Evolutionary conservation across 2,113 vertebrate species (phyloP).

Genomic region (Oreochromis aureus): DNA sequence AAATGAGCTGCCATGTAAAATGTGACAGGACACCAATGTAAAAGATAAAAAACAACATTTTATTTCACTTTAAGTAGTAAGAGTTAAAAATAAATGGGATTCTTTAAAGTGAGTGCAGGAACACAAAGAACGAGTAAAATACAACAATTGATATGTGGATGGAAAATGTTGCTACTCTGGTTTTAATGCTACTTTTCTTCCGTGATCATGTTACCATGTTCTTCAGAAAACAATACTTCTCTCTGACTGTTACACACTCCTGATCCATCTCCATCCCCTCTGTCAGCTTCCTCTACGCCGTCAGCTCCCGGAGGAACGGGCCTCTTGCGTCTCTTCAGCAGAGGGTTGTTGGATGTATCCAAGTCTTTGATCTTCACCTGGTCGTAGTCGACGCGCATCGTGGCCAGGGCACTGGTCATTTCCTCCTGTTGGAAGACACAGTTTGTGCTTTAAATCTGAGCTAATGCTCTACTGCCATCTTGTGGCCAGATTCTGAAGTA

Average conservation of each 20-base stretch:
- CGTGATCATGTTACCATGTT: not conserved
- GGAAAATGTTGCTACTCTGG: not conserved
- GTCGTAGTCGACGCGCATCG: slow-evolving; percentile 89
- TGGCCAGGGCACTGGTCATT: slow-evolving; percentile 64
- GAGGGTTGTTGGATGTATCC: slow-evolving; percentile 91
- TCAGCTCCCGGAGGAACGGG: slow-evolving; percentile 55
- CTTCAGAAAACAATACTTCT: slow-evolving; percentile 15
- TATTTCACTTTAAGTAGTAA: not conserved
- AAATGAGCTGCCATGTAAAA: not conserved
- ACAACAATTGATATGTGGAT: not conserved
- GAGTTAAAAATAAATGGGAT: slow-evolving; percentile 4
- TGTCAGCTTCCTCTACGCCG: slow-evolving; percentile 16
- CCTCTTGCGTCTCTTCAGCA: slow-evolving; percentile 91
- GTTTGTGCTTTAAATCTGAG: not conserved
- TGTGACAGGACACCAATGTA: not conserved
- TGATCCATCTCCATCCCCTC: not conserved
- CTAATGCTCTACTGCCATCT: slow-evolving; percentile 8
- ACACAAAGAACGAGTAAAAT: slow-evolving; percentile 3
- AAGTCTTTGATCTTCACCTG: slow-evolving; percentile 97
- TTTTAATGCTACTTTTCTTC: not conserved
- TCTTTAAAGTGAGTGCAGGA: not conserved
- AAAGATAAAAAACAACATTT: slow-evolving; percentile 13
- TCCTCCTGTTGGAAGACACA: slow-evolving; percentile 41
- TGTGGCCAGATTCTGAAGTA: not conserved
- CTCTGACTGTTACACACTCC: not conserved